These are phyloP conservation scores for Rotaria socialis DNA, from an alignment of 2,888 invertebrate genomes.

Conservation along the genomic window DNA sequence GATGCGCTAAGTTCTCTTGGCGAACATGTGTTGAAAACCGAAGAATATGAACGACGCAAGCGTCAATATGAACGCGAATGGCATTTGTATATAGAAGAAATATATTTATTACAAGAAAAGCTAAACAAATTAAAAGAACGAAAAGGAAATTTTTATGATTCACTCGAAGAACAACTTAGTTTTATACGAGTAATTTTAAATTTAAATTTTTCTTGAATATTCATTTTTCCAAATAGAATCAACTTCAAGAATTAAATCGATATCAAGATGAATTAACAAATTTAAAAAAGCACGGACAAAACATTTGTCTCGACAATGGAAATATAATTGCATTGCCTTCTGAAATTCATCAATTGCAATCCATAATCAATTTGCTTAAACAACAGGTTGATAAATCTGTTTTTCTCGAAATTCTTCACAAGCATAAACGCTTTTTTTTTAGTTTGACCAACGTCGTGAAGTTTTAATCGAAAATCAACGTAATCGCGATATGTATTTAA, in stretches of 20 bases:
- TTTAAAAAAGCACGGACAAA: conserved; percentile 18
- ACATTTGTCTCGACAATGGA: neutral
- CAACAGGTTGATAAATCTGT: neutral
- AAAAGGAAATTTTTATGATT: neutral
- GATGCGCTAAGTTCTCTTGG: neutral
- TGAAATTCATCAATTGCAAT: neutral
- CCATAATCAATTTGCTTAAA: neutral
- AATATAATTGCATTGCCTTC: neutral
- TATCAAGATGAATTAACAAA: neutral
- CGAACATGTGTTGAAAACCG: conserved; percentile 11
- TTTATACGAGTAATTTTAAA: neutral
- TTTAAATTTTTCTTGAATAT: neutral
- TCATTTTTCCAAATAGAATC: neutral
- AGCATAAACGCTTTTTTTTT: neutral
- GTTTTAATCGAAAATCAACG: neutral
- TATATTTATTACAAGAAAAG: conserved; percentile 28
- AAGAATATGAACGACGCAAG: conserved; percentile 17
- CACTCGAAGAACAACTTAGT: conserved; percentile 15
- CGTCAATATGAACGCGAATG: conserved; percentile 17
- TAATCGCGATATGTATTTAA: neutral
- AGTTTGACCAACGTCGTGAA: neutral
- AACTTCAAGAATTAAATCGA: conserved; percentile 19
- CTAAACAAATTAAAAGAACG: conserved; percentile 8
- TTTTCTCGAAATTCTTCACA: no score
- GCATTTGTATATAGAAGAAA: conserved; percentile 14